phyloP scores from a whole-genome alignment of 64 coral and sea anemone genomes.

The Astreopora myriophthalma region DNA sequence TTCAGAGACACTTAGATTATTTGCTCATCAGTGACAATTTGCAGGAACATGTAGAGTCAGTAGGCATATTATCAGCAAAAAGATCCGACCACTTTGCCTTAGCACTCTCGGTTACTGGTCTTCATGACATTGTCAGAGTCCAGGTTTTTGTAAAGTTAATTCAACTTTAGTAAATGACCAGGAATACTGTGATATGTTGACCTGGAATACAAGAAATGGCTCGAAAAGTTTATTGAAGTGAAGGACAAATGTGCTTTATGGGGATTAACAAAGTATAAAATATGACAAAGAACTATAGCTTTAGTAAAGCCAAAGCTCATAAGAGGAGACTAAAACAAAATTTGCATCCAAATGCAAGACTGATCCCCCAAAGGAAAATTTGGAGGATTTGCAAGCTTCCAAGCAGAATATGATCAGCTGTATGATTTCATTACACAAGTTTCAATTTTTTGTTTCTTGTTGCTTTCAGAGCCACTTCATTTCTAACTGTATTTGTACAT shows the following conservation, averaged over 20 bases:
- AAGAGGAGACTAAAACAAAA: not conserved
- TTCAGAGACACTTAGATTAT: constrained; percentile 32
- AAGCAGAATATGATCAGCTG: not conserved
- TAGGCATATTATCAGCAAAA: not conserved
- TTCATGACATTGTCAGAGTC: not conserved
- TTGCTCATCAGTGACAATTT: not conserved
- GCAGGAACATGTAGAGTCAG: not conserved
- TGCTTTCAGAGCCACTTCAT: too few relatives aligned
- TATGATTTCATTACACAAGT: not conserved
- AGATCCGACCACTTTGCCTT: not conserved
- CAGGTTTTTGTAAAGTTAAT: not conserved
- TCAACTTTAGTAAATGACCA: constrained; percentile 1
- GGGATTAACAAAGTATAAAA: not conserved
- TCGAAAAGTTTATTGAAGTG: not conserved
- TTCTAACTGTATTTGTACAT: too few relatives aligned
- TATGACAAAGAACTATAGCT: not conserved
- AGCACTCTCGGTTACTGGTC: not conserved
- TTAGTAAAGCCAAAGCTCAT: not conserved
- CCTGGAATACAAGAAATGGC: not conserved
- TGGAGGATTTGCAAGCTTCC: not conserved
- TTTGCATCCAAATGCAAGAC: not conserved
- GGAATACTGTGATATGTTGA: constrained; percentile 12
- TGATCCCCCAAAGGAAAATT: not conserved
- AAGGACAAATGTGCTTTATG: not conserved
- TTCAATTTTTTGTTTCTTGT: too few relatives aligned